phyloP scores from a whole-genome alignment of 1,140 invertebrate species.

The Drosophila mojavensis region DNA sequence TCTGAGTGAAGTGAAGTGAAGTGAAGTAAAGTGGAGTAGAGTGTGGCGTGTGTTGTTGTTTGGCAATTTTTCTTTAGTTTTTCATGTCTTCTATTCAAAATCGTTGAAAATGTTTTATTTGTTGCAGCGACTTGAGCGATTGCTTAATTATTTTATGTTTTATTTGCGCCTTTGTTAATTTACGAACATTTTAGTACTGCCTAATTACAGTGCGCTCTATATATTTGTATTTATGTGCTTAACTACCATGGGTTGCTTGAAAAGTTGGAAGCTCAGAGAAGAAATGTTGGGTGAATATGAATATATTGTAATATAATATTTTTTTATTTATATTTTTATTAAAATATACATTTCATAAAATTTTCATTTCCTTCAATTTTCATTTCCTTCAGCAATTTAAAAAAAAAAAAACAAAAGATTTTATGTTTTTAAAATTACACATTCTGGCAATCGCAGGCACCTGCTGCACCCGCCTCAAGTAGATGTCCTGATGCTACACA shows the following conservation, averaged over 20 bases:
- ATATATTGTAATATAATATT: too few species aligned
- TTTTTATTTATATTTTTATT: too few species aligned
- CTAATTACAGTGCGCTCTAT: conserved; percentile 73
- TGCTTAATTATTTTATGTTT: conserved; percentile 50
- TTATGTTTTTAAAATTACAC: too few species aligned
- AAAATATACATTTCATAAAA: too few species aligned
- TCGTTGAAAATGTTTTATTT: conserved; percentile 18
- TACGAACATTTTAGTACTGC: conserved; percentile 67
- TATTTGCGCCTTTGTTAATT: conserved; percentile 68
- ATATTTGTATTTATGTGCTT: conserved; percentile 23
- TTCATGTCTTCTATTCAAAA: conserved; percentile 14
- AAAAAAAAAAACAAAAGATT: too few species aligned
- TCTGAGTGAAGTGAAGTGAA: conserved; percentile 2
- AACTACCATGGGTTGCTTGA: conserved; percentile 18
- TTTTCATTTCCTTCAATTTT: too few species aligned
- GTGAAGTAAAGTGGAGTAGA: too few species aligned
- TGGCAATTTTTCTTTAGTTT: conserved; percentile 26
- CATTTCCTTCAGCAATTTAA: too few species aligned
- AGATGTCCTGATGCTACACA: too few species aligned
- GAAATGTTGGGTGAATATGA: too few species aligned
- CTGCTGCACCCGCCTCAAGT: too few species aligned
- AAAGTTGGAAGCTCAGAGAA: not conserved
- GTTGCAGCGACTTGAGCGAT: conserved; percentile 36
- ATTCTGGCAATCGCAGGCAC: too few species aligned
- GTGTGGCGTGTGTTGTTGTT: not conserved